These are phyloP conservation scores for Globia sparganii DNA, from an alignment of 2,888 invertebrate species.

Conservation along the genomic window DNA sequence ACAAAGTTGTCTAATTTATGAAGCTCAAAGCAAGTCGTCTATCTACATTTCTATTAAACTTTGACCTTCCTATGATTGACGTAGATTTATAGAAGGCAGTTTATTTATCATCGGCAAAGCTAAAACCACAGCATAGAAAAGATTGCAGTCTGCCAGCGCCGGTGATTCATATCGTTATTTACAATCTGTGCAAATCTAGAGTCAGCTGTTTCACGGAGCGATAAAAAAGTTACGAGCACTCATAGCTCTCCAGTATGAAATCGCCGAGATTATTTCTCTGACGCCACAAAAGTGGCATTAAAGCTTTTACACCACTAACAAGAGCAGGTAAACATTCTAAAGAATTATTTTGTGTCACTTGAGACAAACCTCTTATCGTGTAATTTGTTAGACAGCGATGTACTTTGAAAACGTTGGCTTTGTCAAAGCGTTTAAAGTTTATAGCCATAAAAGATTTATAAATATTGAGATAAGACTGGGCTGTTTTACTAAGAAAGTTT, in stretches of 20 bases:
- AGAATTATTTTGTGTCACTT: conserved; percentile 32
- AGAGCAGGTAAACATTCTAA: conserved; percentile 40
- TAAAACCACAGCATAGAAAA: conserved; percentile 36
- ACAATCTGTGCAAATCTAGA: conserved; percentile 46
- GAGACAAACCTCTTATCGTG: conserved; percentile 10
- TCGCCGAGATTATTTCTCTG: conserved; percentile 54
- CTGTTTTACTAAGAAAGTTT: background rate
- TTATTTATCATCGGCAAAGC: conserved; percentile 18
- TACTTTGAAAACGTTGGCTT: conserved; percentile 28
- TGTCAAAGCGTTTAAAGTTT: conserved; percentile 12
- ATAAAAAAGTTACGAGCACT: conserved; percentile 66
- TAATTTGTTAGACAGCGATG: conserved; percentile 21
- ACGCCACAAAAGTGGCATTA: conserved; percentile 50
- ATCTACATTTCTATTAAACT: conserved; percentile 29
- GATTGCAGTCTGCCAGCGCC: conserved; percentile 32
- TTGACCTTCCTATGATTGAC: conserved; percentile 38
- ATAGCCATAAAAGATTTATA: background rate
- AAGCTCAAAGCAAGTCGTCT: conserved; percentile 8
- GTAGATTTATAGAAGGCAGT: conserved; percentile 31
- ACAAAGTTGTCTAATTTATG: conserved; percentile 16
- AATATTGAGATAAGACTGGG: background rate
- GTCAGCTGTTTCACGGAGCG: conserved; percentile 60
- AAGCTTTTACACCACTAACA: conserved; percentile 44
- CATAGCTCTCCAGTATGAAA: conserved; percentile 53
- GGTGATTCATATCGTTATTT: conserved; percentile 44